A percentile compares a stretch with the other conserved stretches of the same genome.
Evolutionary conservation across 2,888 invertebrate genomes (phyloP).

Genomic region (Drosophila neonasuta): DNA sequence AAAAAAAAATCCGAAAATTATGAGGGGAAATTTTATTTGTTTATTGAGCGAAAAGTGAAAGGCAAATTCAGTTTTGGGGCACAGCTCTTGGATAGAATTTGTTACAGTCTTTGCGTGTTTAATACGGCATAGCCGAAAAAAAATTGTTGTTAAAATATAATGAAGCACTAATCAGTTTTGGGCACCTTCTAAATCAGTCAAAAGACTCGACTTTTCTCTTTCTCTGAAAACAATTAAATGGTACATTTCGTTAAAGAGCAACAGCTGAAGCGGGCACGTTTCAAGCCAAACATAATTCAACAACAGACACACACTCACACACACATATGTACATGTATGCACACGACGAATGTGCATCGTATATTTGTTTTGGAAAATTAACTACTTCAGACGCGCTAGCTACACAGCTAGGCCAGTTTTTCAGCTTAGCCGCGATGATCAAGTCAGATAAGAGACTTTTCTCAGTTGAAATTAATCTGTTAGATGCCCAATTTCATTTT

Average conservation of each 20-base stretch:
- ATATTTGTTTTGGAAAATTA: conserved; percentile 36
- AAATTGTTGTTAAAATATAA: conserved; percentile 47
- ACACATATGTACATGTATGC: not conserved
- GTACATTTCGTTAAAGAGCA: conserved; percentile 21
- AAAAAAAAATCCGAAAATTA: not conserved
- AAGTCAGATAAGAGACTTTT: conserved; percentile 52
- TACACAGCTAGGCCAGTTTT: conserved; percentile 46
- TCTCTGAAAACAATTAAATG: conserved; percentile 29
- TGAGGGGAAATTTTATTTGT: conserved; percentile 51
- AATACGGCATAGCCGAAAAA: conserved; percentile 56
- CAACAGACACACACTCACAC: not conserved
- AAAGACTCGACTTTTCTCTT: conserved; percentile 25
- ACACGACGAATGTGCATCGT: conserved; percentile 16
- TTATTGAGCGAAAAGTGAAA: conserved; percentile 64
- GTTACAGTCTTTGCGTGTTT: conserved; percentile 71
- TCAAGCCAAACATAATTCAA: conserved; percentile 27
- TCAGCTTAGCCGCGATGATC: conserved; percentile 53
- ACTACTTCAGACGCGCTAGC: conserved; percentile 29
- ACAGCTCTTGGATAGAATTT: conserved; percentile 60
- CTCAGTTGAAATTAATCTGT: conserved; percentile 40
- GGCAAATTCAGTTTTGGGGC: conserved; percentile 42
- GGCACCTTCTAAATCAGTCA: conserved; percentile 31
- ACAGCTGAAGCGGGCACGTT: conserved; percentile 19
- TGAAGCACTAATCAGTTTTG: conserved; percentile 51
- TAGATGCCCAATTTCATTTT: conserved; percentile 55